phyloP scores from a whole-genome alignment of 1,140 invertebrate genomes.

The Thalassaphorura encarpata region DNA sequence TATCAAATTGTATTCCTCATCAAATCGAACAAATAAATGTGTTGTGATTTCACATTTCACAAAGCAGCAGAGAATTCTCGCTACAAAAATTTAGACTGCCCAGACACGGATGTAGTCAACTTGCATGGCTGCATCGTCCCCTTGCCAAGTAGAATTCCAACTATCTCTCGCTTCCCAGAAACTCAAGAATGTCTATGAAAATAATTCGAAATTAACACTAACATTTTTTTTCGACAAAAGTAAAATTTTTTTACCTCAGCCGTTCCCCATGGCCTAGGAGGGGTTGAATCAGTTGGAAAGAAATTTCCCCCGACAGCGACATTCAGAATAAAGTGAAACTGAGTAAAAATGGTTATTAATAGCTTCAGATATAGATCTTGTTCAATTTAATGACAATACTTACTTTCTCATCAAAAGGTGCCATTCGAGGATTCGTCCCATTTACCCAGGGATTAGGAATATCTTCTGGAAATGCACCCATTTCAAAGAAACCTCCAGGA shows the following conservation, averaged over 20 bases:
- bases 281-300: not conserved
- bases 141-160: conserved; percentile 24
- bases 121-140: conserved; percentile 43
- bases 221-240: too few species aligned
- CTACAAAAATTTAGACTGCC: conserved; percentile 41
- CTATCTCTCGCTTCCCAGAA: not conserved
- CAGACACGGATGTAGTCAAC: conserved; percentile 52
- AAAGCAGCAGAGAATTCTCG: too few species aligned
- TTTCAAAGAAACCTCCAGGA: conserved; percentile 10
- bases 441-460: conserved; percentile 11
- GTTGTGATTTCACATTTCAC: too few species aligned
- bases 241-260: too few species aligned
- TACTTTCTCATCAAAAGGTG: conserved; percentile 7
- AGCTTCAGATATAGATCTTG: not conserved
- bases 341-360: too few species aligned
- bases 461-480: not conserved
- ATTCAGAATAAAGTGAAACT: conserved; percentile 23
- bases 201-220: not conserved
- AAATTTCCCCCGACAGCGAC: conserved; percentile 14
- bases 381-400: not conserved
- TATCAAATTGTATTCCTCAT: too few species aligned
- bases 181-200: not conserved
- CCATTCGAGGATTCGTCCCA: not conserved
- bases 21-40: too few species aligned
- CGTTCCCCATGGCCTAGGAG: conserved; percentile 8